A percentile compares a stretch with the other conserved stretches of the same genome.
These are phyloP conservation scores for Eurystomus glaucurus DNA, from an alignment of 2,797 vertebrate species.

Conservation along the genomic window DNA sequence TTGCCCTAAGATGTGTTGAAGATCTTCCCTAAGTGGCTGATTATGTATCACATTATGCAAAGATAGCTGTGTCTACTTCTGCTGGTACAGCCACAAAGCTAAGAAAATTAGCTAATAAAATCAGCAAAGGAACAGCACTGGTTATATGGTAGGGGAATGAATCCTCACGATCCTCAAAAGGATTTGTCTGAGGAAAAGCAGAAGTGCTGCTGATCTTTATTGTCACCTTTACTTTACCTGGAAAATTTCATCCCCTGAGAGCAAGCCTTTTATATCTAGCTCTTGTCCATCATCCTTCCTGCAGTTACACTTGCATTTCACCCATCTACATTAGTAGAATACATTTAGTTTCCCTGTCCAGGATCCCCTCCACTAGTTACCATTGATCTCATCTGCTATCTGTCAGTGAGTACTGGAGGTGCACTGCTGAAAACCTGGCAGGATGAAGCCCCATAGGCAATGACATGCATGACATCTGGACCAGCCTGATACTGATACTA, in stretches of 20 bases:
- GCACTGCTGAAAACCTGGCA: rapidly evolving
- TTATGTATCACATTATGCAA: background rate
- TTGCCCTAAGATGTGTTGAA: background rate
- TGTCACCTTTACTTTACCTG: background rate
- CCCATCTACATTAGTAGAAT: background rate
- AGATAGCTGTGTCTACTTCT: background rate
- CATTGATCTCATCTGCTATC: background rate
- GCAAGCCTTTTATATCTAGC: background rate
- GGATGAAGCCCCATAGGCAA: background rate
- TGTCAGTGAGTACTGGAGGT: background rate
- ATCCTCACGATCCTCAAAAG: background rate
- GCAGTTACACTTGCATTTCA: background rate
- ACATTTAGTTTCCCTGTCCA: background rate
- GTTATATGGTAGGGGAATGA: background rate
- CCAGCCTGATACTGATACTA: background rate
- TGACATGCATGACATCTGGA: background rate
- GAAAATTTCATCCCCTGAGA: background rate
- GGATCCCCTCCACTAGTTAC: background rate
- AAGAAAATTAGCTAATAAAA: slow-evolving; percentile 11
- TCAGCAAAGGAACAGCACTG: background rate
- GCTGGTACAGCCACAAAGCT: background rate
- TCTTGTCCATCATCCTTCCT: background rate
- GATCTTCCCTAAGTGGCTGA: background rate
- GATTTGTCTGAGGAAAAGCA: background rate
- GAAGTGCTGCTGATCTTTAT: background rate